Evolutionary conservation across 2,113 vertebrate genomes (phyloP), one percentile per base, ranked within the genome.

Genomic region (Morone chrysops): DNA sequence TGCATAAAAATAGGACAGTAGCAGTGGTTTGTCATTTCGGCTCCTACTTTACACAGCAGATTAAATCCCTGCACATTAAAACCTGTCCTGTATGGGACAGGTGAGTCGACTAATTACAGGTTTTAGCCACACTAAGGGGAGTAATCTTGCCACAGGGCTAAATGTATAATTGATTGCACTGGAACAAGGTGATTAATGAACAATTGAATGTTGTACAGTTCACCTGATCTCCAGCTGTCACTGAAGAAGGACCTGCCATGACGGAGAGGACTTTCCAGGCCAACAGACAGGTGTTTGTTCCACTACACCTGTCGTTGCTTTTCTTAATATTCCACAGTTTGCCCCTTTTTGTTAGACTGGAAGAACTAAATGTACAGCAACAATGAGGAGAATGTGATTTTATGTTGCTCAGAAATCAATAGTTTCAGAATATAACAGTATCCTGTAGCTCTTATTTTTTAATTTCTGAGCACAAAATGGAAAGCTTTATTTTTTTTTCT

Each of bases 181-280:
- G 43, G 63, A 73, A 83, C 87, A 60, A 80, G 65, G 76, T 63
- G 68, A 62, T 81, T 71, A 67, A 51, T 38, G 51, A 81, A 78
- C 75, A 71, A 50, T 12, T 47, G 83, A 18, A 6, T 45, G 76
- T 75, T 57, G 8, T 12, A 38, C 38, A 75, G 56, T 77, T 81
- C 81, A 87, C 70, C 62, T 84, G 88, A 84, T 82, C 59, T 66
- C 50, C 78, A 65, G 75, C 67, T 70, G 78, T 22, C n/a, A 53
- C 18, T n/a, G 41, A 13, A 59, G 70, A 47, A 78, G 59, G 40
- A 75, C 45, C 59, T 48, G 86, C 74, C 63, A 40, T 65, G 57
- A 80, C 25, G 17, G 8, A 25, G 11, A 20, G 5, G 36, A 45
- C 31, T 51, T 56, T 18, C 6, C 60, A 62, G 16, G 0, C 38